Conservation (phyloP, 2,113 vertebrate species). For the Stomatorhinus ivindoensis region DNA sequence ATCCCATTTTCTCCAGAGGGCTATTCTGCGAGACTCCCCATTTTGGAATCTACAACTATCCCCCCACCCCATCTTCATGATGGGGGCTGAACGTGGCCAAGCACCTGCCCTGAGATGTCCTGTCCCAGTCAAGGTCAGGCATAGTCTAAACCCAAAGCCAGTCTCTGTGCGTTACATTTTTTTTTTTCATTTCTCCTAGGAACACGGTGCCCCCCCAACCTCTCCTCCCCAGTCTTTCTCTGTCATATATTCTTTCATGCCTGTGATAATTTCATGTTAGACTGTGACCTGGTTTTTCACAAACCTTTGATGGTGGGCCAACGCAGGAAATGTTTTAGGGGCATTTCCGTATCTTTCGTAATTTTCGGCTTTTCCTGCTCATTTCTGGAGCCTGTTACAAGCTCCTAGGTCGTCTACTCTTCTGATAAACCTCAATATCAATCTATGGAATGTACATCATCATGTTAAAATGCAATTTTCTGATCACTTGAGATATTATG, state of each 20-base stretch:
- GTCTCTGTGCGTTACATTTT: neutral
- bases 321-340: slow-evolving; percentile 19
- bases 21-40: neutral
- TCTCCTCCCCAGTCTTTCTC: neutral
- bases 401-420: slow-evolving; percentile 20
- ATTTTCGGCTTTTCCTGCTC: slow-evolving; percentile 3
- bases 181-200: neutral
- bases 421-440: slow-evolving; percentile 27
- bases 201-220: neutral
- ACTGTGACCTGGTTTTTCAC: slow-evolving; percentile 1
- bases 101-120: neutral
- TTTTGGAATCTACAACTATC: neutral
- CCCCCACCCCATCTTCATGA: neutral
- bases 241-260: neutral
- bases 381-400: slow-evolving; percentile 24
- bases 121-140: slow-evolving; percentile 13
- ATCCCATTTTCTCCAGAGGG: slow-evolving; percentile 15
- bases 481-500: slow-evolving; percentile 29
- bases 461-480: slow-evolving; percentile 28
- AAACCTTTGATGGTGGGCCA: slow-evolving; percentile 15
- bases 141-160: neutral
- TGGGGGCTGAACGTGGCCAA: neutral
- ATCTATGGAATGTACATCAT: slow-evolving; percentile 11
- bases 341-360: slow-evolving; percentile 17
- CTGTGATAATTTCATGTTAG: neutral